Base-by-base conservation (phyloP, 2,888 invertebrate species). In the Calameuta pallipes region DNA sequence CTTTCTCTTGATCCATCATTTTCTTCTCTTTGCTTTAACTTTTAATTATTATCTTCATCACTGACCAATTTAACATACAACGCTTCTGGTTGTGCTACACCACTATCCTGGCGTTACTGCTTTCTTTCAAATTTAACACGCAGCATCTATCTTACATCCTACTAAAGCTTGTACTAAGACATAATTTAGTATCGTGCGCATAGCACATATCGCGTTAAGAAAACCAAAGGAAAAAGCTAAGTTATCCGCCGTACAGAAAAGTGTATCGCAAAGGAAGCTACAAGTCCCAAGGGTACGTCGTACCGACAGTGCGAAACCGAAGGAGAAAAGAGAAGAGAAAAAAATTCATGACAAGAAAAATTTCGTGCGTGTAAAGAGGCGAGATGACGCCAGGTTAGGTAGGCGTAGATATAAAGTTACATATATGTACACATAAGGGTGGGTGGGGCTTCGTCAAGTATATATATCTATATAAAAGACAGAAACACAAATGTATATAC, bases 301-400 rank as follows among this genome's bases (percentile, higher is more conserved):
- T 56, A 56, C 56, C 56, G 15, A 56, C 56, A 56, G 75, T 69
- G 81, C 78, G 79, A 79, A 78, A 80, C 80, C 75, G 70, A 78
- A 68, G 78, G 75, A 75, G 34, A 75, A 73, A 36, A 80, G 73
- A 76, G 36, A n/a, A 76, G 15, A n/a, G 15, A 69, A 74, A 69
- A 36, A 74, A 76, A 76, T 76, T 79, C 77, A 34, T 74, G 75
- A 30, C n/a, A 74, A 76, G 70, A 77, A 80, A 82, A 82, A 85
- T 78, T 85, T 83, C 75, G 79, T 80, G 84, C 84, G 86, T 82
- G 85, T 80, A 84, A 84, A 85, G 84, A 84, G 83, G 82, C 83
- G 74, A 76, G 83, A 86, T 83, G 84, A 86, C 84, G 84, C 83
- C 78, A 75, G 76, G 80, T 23, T 56, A 56, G 56, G 56, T 56